Conservation (phyloP, 2,113 vertebrate species). For the Boleophthalmus pectinirostris region DNA sequence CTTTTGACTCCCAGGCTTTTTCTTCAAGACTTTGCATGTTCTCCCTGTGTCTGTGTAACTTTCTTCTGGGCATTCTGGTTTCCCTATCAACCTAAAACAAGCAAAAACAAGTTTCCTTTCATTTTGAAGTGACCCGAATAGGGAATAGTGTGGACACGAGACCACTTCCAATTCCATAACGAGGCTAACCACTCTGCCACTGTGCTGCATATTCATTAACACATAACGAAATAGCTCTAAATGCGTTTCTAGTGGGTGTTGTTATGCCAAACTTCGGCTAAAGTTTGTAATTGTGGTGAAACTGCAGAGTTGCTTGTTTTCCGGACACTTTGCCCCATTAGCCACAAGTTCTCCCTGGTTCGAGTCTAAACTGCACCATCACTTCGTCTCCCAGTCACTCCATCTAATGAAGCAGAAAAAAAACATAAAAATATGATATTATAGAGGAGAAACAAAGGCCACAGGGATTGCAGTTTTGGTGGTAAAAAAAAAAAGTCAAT, state of each 20-base stretch:
- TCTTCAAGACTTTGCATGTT: no score
- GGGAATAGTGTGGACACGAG: no score
- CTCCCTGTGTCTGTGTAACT: no score
- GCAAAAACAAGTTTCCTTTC: no score
- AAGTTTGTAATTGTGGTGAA: not conserved
- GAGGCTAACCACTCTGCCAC: not conserved
- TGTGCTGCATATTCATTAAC: not conserved
- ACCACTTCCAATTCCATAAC: not conserved
- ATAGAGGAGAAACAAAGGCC: constrained; percentile 15
- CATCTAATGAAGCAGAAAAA: constrained; percentile 37
- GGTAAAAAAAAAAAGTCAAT: constrained; percentile 42
- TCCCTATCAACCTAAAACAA: no score
- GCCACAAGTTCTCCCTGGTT: constrained; percentile 17
- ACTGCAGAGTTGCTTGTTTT: constrained; percentile 5
- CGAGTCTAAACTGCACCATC: constrained; percentile 20
- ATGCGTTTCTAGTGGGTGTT: not conserved
- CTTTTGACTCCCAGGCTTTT: no score
- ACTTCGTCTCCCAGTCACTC: constrained; percentile 17
- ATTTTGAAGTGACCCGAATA: no score
- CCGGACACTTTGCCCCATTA: constrained; percentile 1
- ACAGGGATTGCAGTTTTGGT: constrained; percentile 32
- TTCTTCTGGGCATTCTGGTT: no score
- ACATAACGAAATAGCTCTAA: not conserved
- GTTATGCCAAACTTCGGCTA: not conserved
- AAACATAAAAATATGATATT: constrained; percentile 33